These are phyloP conservation scores for Perodicticus potto DNA, from an alignment of 2,797 vertebrate genomes.

Conservation along the genomic window DNA sequence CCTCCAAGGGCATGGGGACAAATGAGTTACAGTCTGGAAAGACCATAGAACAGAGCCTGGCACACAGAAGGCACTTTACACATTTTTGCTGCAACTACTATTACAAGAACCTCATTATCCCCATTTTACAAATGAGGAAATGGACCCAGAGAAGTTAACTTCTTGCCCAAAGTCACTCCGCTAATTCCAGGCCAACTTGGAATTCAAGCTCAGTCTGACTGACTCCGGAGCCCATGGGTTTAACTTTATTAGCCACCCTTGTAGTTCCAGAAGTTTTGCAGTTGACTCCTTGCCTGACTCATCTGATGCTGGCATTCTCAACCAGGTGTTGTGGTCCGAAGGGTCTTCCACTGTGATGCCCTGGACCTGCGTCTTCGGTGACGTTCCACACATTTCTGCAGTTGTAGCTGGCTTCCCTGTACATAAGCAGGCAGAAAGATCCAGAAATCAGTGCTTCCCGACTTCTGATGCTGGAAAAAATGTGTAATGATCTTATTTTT, in stretches of 20 bases:
- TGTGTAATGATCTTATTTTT: background rate
- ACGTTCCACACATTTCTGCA: background rate
- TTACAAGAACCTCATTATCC: background rate
- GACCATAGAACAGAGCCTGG: background rate
- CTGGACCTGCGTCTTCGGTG: background rate
- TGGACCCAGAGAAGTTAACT: background rate
- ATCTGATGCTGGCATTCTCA: background rate
- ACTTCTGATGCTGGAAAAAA: background rate
- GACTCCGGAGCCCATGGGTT: background rate
- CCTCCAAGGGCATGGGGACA: background rate
- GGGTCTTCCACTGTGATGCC: background rate
- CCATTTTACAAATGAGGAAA: background rate
- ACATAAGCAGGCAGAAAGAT: background rate
- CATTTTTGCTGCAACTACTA: background rate
- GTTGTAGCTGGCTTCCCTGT: background rate
- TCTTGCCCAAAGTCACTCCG: background rate
- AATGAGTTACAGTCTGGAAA: background rate
- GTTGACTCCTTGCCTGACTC: background rate
- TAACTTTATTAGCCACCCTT: background rate
- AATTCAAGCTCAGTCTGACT: background rate
- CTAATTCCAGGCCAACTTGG: background rate
- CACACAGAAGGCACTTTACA: background rate
- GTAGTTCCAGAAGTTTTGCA: background rate
- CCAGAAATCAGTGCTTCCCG: constrained; percentile 43
- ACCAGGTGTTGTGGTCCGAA: accelerated